Percentiles rank a stretch among this genome's conserved stretches.
Conservation (phyloP, 2,113 vertebrate species). For the Otolemur garnettii region DNA sequence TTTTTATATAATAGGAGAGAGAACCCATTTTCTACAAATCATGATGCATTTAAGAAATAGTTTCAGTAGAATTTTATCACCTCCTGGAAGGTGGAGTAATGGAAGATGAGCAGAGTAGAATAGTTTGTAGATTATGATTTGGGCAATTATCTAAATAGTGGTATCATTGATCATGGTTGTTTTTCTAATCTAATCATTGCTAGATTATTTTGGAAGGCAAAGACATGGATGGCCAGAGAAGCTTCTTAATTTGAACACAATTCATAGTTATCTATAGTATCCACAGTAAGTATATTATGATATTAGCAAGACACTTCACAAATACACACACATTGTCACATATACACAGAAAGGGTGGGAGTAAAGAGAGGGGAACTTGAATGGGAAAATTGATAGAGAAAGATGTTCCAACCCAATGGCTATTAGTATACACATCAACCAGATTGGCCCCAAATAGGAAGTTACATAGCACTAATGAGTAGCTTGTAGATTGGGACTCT, state of each 20-base stretch:
- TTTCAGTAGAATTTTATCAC: background rate
- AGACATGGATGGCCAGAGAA: background rate
- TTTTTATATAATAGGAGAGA: background rate
- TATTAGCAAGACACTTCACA: background rate
- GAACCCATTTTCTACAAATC: background rate
- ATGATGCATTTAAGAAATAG: background rate
- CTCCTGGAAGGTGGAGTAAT: background rate
- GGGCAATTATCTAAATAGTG: background rate
- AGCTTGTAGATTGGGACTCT: background rate
- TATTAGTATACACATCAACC: background rate
- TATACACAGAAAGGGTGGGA: rapidly evolving
- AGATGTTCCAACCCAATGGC: background rate
- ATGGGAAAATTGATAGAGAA: background rate
- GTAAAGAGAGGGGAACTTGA: background rate
- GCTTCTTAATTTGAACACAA: conserved; percentile 1
- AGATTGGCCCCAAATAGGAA: background rate
- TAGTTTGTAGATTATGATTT: background rate
- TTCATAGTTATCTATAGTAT: background rate
- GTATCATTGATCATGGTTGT: background rate
- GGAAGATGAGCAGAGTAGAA: background rate
- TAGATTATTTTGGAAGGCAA: conserved; percentile 24
- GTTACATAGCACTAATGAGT: background rate
- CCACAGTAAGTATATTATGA: background rate
- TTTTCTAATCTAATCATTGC: background rate
- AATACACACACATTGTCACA: background rate